phyloP scores from a whole-genome alignment of 30 jellyfish, hydroid and myxozoan genomes.

The Rhopilema esculentum region DNA sequence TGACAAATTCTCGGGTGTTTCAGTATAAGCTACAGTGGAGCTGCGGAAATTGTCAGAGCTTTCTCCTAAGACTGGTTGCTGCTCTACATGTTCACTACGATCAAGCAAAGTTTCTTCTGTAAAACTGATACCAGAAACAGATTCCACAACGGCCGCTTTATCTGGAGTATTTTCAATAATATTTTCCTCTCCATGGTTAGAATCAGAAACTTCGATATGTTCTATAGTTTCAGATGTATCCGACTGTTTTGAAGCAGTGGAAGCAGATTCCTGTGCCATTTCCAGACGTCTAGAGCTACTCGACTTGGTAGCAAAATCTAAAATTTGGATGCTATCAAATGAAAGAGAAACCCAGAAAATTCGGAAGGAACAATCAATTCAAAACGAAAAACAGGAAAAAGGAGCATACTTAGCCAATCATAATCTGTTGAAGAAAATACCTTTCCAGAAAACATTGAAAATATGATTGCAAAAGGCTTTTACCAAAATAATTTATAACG shows the following conservation, averaged over 20 bases:
- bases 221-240: not conserved
- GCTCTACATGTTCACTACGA: not conserved
- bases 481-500: no score
- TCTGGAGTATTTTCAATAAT: no score
- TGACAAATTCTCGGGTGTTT: not conserved
- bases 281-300: not conserved
- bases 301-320: not conserved
- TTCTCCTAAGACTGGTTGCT: not conserved
- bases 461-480: no score
- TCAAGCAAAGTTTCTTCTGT: not conserved
- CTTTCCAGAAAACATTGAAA: no score
- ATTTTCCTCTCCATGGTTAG: not conserved
- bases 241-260: not conserved
- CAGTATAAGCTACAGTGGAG: constrained; percentile 5
- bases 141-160: no score
- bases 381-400: not conserved
- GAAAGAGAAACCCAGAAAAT: not conserved
- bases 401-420: not conserved
- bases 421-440: no score
- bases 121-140: not conserved
- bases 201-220: not conserved
- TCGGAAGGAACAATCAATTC: not conserved
- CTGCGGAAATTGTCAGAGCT: not conserved
- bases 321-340: no score
- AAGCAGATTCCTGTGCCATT: not conserved